Evolutionary conservation across 23 tunicate species (phyloP).

Genomic region (Trididemnum miniatum): DNA sequence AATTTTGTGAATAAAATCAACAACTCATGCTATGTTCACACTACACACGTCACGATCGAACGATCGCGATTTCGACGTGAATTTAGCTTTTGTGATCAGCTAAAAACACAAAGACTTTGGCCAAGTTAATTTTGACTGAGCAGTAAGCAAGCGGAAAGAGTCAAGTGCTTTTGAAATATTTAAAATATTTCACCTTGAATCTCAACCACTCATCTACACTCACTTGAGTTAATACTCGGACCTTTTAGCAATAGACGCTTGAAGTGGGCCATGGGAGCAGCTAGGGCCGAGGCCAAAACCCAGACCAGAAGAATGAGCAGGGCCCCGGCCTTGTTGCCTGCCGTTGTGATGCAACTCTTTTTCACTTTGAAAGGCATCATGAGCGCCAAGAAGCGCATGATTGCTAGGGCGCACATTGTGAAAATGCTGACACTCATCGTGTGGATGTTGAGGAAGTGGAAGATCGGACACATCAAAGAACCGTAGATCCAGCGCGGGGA

Average conservation of each 20-base stretch:
- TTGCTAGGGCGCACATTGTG: conserved; percentile 81
- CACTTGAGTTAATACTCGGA: not conserved
- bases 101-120: too few species aligned
- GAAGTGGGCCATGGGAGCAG: conserved; percentile 42
- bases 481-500: conserved; percentile 42
- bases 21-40: too few species aligned
- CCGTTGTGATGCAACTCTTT: conserved; percentile 46
- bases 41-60: too few species aligned
- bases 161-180: too few species aligned
- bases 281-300: conserved; percentile 33
- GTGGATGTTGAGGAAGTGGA: conserved; percentile 43
- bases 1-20: too few species aligned
- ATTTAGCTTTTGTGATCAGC: too few species aligned
- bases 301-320: conserved; percentile 48
- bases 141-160: too few species aligned
- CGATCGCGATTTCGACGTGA: too few species aligned
- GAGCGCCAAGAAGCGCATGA: conserved; percentile 75
- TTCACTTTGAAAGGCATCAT: conserved; percentile 66
- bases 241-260: conserved; percentile 3
- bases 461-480: conserved; percentile 49
- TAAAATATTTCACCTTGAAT: too few species aligned
- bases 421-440: conserved; percentile 70
- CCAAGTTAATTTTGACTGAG: too few species aligned
- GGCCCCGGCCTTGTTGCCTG: conserved; percentile 45
- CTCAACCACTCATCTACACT: too few species aligned